Evolutionary conservation across 2,888 invertebrate species (phyloP), one percentile per base, ranked within the genome.

Genomic region (Cephonodes hylas): DNA sequence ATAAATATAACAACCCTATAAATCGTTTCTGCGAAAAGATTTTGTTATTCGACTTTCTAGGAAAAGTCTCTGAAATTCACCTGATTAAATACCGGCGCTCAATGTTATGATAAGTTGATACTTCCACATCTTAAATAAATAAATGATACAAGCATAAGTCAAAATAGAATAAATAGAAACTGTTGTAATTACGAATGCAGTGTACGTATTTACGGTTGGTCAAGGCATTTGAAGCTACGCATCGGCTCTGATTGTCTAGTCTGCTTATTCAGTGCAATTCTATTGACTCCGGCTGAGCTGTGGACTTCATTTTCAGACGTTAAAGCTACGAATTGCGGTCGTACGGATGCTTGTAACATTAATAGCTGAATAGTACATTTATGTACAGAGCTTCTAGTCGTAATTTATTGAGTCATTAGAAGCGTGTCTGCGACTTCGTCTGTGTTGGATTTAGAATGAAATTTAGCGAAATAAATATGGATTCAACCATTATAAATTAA

Each of bases 1-100:
- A 73, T 75, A 76, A 76, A 79, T 79, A 81, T 83, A 82, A 38
- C n/a, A 38, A 38, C 10, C n/a, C n/a, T n/a, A 38, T n/a, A 4
- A n/a, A 38, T 10, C 38, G n/a, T 38, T 38, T n/a, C 10, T n/a
- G n/a, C n/a, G 38, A 5, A 38, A 38, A 13, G 38, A 4, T 38
- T 38, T 38, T 38, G n/a, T n/a, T n/a, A n/a, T n/a, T n/a, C n/a
- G n/a, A n/a, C n/a, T n/a, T n/a, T n/a, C n/a, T n/a, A n/a, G n/a
- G n/a, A n/a, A n/a, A n/a, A n/a, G n/a, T n/a, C n/a, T n/a, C n/a
- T n/a, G n/a, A n/a, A n/a, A n/a, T n/a, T n/a, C n/a, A n/a, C n/a
- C n/a, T n/a, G n/a, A n/a, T n/a, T n/a, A n/a, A n/a, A n/a, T n/a
- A n/a, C n/a, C n/a, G n/a, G n/a, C n/a, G n/a, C n/a, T n/a, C n/a